Evolutionary conservation across 2,113 vertebrate genomes (phyloP).

Genomic region (Cranoglanis bouderius): DNA sequence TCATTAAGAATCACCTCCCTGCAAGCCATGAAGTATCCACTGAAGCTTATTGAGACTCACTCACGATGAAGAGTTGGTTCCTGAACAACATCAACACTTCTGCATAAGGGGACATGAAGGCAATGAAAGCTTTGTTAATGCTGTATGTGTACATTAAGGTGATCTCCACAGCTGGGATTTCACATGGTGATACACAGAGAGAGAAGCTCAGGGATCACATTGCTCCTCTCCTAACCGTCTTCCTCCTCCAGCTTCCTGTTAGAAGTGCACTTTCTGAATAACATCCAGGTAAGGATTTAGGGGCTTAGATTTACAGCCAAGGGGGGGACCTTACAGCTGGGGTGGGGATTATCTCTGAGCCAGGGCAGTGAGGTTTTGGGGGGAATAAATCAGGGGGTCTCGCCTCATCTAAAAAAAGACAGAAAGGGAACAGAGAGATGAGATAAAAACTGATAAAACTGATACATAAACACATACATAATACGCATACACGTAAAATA

Average conservation of each 20-base stretch:
- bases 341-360: slow-evolving; percentile 58
- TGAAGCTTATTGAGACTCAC: not conserved
- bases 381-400: slow-evolving; percentile 58
- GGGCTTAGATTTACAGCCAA: slow-evolving; percentile 60
- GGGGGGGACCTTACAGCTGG: slow-evolving; percentile 62
- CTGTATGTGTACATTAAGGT: slow-evolving; percentile 15
- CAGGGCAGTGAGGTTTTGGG: slow-evolving; percentile 54
- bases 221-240: slow-evolving; percentile 10
- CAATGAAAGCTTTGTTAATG: not conserved
- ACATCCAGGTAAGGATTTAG: slow-evolving; percentile 65
- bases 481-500: too few species aligned
- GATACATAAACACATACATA: too few species aligned
- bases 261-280: slow-evolving; percentile 57
- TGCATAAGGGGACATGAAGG: not conserved
- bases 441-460: slow-evolving; percentile 32
- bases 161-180: slow-evolving; percentile 39
- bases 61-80: not conserved
- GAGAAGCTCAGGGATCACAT: slow-evolving; percentile 49
- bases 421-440: slow-evolving; percentile 19
- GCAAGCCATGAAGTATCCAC: slow-evolving; percentile 17
- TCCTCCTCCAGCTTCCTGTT: slow-evolving; percentile 56
- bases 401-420: slow-evolving; percentile 11
- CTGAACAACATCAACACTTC: slow-evolving; percentile 3
- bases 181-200: slow-evolving; percentile 40
- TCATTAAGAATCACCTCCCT: slow-evolving; percentile 42